Conservation (phyloP, 1,140 invertebrate genomes). For the Coelopa frigida region DNA sequence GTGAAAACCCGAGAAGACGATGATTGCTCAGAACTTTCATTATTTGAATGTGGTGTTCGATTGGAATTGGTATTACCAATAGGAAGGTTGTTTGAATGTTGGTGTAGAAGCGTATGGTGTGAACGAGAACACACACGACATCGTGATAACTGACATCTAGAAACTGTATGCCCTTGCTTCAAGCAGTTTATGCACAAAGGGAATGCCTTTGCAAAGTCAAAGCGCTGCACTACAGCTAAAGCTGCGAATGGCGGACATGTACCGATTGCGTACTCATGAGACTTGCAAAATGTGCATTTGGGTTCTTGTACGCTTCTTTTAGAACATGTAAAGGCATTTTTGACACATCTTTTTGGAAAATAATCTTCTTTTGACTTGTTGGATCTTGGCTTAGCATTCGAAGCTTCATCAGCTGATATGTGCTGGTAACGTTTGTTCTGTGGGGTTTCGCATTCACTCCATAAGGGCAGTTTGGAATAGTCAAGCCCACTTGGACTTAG, state of each 20-base stretch:
- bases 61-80: background rate
- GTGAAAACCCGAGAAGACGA: background rate
- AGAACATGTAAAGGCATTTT: background rate
- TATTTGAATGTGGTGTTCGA: too few relatives aligned
- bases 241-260: background rate
- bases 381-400: background rate
- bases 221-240: slow-evolving; percentile 2
- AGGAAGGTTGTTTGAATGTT: background rate
- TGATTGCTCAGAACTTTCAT: background rate
- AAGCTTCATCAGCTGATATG: slow-evolving; percentile 10
- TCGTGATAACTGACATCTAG: slow-evolving; percentile 2
- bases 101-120: slow-evolving; percentile 4
- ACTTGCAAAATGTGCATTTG: slow-evolving; percentile 8
- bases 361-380: slow-evolving; percentile 1
- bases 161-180: slow-evolving; percentile 5
- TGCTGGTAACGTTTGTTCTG: slow-evolving; percentile 11
- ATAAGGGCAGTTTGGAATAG: slow-evolving; percentile 6
- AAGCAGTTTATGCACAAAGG: slow-evolving; percentile 8
- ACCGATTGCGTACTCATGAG: background rate
- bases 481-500: slow-evolving; percentile 11
- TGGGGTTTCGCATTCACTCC: slow-evolving; percentile 6
- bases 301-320: background rate
- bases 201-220: slow-evolving; percentile 3
- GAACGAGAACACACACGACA: slow-evolving; percentile 5
- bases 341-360: background rate